A percentile compares a stretch with the other conserved stretches of the same genome.
These are phyloP conservation scores for Lobophora halterata DNA, from an alignment of 2,888 invertebrate species.

Conservation along the genomic window DNA sequence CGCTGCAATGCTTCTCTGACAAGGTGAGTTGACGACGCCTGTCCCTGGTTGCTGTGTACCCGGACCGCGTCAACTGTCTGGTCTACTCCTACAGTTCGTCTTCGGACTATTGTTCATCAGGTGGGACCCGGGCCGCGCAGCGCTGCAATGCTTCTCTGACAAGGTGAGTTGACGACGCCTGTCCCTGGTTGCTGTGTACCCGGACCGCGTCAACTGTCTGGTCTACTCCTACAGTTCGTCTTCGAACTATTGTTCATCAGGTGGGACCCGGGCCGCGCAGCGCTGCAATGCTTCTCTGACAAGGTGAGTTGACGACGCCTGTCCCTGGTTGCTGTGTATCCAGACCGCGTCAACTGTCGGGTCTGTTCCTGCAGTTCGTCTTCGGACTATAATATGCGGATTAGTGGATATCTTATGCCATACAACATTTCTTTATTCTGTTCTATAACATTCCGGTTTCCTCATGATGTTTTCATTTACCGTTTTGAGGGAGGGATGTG, in stretches of 20 bases:
- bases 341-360: conserved; percentile 84
- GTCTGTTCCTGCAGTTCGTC: conserved; percentile 90
- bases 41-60: conserved; percentile 58
- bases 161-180: conserved; percentile 69
- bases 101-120: conserved; percentile 92
- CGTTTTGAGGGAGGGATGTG: too few species aligned
- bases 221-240: conserved; percentile 90
- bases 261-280: conserved; percentile 88
- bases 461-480: too few species aligned
- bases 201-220: conserved; percentile 84
- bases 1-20: conserved; percentile 85
- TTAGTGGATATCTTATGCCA: neutral
- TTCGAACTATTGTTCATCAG: conserved; percentile 92
- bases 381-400: conserved; percentile 82
- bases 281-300: conserved; percentile 85
- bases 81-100: conserved; percentile 90
- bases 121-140: conserved; percentile 88
- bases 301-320: conserved; percentile 69
- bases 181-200: conserved; percentile 58
- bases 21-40: conserved; percentile 69
- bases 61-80: conserved; percentile 84
- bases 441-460: too few species aligned
- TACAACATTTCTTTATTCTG: too few species aligned
- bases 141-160: conserved; percentile 85
- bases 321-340: conserved; percentile 58